These are phyloP conservation scores for Fissipunctia ypsillon DNA, from an alignment of 2,888 invertebrate genomes.

Conservation along the genomic window DNA sequence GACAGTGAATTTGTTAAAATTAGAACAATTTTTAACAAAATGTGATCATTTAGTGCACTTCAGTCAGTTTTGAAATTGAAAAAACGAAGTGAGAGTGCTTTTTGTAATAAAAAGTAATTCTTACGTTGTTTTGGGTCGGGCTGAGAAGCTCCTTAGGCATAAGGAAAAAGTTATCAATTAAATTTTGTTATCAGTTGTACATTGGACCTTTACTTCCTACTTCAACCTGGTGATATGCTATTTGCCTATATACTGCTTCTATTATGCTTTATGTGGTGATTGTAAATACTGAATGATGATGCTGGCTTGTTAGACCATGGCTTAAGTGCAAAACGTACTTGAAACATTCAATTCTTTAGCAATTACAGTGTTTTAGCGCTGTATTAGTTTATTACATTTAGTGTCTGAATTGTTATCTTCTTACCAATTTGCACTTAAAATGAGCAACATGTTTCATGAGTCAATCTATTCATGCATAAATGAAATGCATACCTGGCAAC, in stretches of 20 bases:
- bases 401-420: conserved; percentile 5
- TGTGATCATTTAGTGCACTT: conserved; percentile 56
- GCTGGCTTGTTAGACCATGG: conserved; percentile 27
- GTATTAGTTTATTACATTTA: conserved; percentile 14
- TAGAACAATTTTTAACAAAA: conserved; percentile 44
- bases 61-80: conserved; percentile 43
- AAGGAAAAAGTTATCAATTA: conserved; percentile 73
- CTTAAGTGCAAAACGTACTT: conserved; percentile 40
- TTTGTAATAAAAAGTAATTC: conserved; percentile 70
- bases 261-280: conserved; percentile 51
- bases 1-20: conserved; percentile 23
- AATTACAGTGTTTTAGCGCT: conserved; percentile 7
- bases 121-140: conserved; percentile 84
- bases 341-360: conserved; percentile 2
- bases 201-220: conserved; percentile 83
- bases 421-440: conserved; percentile 39
- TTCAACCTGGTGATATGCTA: conserved; percentile 41
- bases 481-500: conserved; percentile 72
- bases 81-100: conserved; percentile 66
- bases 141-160: conserved; percentile 85
- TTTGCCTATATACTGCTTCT: conserved; percentile 44
- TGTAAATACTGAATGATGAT: conserved; percentile 35
- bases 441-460: conserved; percentile 49
- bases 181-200: conserved; percentile 74
- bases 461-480: conserved; percentile 64